A percentile compares a stretch with the other conserved stretches of the same genome.
Conservation (phyloP, 2,888 invertebrate genomes). For the Scaptomyza flava region DNA sequence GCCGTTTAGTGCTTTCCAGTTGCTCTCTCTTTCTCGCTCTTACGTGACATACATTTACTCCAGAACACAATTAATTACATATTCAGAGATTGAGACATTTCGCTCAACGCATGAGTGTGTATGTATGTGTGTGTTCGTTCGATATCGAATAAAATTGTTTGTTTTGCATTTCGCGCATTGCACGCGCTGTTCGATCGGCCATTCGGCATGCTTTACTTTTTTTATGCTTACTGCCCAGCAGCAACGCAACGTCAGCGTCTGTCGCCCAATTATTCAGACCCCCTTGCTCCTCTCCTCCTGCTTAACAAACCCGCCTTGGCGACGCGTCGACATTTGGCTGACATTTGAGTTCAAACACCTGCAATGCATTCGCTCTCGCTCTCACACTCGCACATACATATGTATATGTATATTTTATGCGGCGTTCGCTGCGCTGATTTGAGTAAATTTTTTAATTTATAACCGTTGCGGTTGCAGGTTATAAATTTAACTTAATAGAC, state of each 20-base stretch:
- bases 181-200: conserved; percentile 57
- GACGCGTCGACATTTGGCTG: conserved; percentile 55
- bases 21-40: conserved; percentile 28
- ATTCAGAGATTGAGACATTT: conserved; percentile 71
- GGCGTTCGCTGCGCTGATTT: conserved; percentile 63
- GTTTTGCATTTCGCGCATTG: conserved; percentile 76
- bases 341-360: conserved; percentile 80
- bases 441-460: conserved; percentile 73
- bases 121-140: conserved; percentile 30
- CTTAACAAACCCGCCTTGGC: background rate
- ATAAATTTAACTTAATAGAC: conserved; percentile 72
- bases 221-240: conserved; percentile 24
- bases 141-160: conserved; percentile 70
- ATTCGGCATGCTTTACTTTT: conserved; percentile 55
- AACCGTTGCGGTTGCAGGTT: conserved; percentile 52
- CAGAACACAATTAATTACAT: conserved; percentile 71
- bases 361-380: conserved; percentile 65
- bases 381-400: conserved; percentile 9
- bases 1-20: conserved; percentile 46
- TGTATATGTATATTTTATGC: conserved; percentile 52
- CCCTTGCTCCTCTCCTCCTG: background rate
- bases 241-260: conserved; percentile 57
- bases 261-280: conserved; percentile 59
- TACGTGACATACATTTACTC: conserved; percentile 72
- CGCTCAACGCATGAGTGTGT: conserved; percentile 9